These are phyloP conservation scores for Hypotaenidia philippensis DNA, from an alignment of 2,797 vertebrate species.

Conservation along the genomic window DNA sequence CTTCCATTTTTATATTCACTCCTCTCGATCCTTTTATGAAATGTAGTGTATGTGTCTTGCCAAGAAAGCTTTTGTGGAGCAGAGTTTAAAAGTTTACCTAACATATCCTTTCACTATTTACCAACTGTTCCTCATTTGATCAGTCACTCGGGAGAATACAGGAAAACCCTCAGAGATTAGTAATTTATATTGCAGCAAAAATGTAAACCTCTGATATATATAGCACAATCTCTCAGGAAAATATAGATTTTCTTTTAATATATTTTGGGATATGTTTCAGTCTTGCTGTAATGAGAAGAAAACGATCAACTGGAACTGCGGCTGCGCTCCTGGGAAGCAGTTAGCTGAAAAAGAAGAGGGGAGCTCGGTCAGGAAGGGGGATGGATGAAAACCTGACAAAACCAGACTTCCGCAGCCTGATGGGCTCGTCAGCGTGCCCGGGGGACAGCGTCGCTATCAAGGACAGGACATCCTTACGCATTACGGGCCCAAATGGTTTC, in stretches of 20 bases:
- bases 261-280: slow-evolving; percentile 84
- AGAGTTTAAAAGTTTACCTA: slow-evolving; percentile 38
- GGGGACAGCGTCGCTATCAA: not conserved
- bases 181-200: slow-evolving; percentile 82
- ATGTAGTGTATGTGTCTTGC: slow-evolving; percentile 78
- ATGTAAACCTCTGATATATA: slow-evolving; percentile 82
- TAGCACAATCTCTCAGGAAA: slow-evolving; percentile 82
- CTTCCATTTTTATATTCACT: slow-evolving; percentile 45
- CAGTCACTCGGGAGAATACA: slow-evolving; percentile 62
- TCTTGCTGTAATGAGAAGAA: slow-evolving; percentile 87
- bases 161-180: slow-evolving; percentile 75
- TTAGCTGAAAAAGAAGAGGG: slow-evolving; percentile 88
- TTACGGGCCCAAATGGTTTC: not conserved
- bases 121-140: slow-evolving; percentile 56
- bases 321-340: slow-evolving; percentile 86
- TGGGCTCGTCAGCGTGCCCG: not conserved
- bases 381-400: not conserved
- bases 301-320: slow-evolving; percentile 80
- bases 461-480: not conserved
- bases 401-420: not conserved
- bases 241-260: slow-evolving; percentile 84
- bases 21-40: slow-evolving; percentile 66
- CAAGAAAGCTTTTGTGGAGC: slow-evolving; percentile 60
- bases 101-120: slow-evolving; percentile 43
- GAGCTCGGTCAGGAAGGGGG: slow-evolving; percentile 59